Evolutionary conservation across 2,888 invertebrate species (phyloP).

Genomic region (Oscheius sp.): DNA sequence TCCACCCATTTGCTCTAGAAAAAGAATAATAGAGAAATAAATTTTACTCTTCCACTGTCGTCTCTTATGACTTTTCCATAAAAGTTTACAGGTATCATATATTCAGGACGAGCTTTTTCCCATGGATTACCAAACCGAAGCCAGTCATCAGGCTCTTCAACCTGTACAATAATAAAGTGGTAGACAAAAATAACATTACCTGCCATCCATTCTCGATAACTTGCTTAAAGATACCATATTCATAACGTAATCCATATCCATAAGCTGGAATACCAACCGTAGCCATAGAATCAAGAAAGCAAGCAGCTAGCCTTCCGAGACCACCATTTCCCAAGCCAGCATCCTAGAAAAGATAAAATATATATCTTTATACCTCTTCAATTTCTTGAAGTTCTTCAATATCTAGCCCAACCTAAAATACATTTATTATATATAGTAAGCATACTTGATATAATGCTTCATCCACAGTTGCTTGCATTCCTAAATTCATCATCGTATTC

Average conservation of each 20-base stretch:
- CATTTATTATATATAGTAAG: not conserved
- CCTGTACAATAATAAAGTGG: no score
- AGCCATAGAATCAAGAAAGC: constrained; percentile 81
- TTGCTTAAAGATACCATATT: constrained; percentile 98
- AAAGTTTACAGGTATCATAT: constrained; percentile 92
- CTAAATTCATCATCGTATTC: constrained; percentile 99
- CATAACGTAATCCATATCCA: constrained; percentile 97
- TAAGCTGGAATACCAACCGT: constrained; percentile 85
- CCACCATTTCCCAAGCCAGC: constrained; percentile 95
- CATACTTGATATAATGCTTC: constrained; percentile 86
- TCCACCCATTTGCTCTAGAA: constrained; percentile 66
- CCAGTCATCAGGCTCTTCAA: constrained; percentile 99
- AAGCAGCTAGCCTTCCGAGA: constrained; percentile 93
- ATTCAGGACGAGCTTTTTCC: constrained; percentile 99
- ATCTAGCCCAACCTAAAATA: constrained; percentile 83
- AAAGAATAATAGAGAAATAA: not conserved
- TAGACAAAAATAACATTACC: no score
- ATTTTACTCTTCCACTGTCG: constrained; percentile 75
- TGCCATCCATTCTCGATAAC: constrained; percentile 89
- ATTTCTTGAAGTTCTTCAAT: constrained; percentile 96
- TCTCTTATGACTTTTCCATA: constrained; percentile 91
- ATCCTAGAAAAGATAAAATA: no score
- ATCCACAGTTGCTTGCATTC: constrained; percentile 91
- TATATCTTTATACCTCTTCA: no score
- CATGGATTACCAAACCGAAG: constrained; percentile 87